Base-by-base conservation (phyloP, 2,797 vertebrate genomes). In the Hydrocynus forskahlii region DNA sequence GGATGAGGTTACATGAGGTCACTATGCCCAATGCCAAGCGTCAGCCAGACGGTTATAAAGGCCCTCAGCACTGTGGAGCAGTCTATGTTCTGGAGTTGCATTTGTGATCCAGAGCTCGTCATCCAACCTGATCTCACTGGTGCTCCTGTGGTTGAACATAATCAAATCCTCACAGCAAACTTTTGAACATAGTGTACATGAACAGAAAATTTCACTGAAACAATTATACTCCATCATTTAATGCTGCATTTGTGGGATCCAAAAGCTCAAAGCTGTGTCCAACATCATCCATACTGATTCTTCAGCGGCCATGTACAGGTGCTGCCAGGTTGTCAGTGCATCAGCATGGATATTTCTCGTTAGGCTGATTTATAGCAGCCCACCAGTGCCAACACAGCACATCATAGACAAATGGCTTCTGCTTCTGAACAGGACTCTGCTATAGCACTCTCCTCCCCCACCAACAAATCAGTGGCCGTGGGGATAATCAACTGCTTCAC, bases 281-380 rank as follows among this genome's bases (percentile, higher is more conserved):
- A 35, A 40, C 14, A 70, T 52, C 66, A 29, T 54, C 52, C 70
- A 45, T 29, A n/a, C 10, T 17, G 35, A 52, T 13, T 52, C 43
- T 29, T 50, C 59, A 52, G n/a, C 74, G 69, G 38, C 82, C 75
- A 76, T 81, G 87, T 87, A 89, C 89, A 88, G 86, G 84, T 88
- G 76, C 83, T 87, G 85, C 85, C 82, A 88, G 89, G 85, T 84
- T 82, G 87, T 90, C 86, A 87, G 66, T 45, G 84, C 88, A 89
- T 92, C 88, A 89, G 81, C 71, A 77, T 84, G 86, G 86, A 92
- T 90, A 89, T 91, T 67, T 91, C 90, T 94, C 92, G 92, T 93
- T 92, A 92, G 89, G 85, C 86, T 93, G 93, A 94, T 94, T 91
- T 92, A 94, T 88, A 89, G 88, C 88, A 40, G 62, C 38, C 52